Evolutionary conservation across 2,797 vertebrate species (phyloP), one percentile per base, ranked within the genome.

Genomic region (Gorsachius magnificus): DNA sequence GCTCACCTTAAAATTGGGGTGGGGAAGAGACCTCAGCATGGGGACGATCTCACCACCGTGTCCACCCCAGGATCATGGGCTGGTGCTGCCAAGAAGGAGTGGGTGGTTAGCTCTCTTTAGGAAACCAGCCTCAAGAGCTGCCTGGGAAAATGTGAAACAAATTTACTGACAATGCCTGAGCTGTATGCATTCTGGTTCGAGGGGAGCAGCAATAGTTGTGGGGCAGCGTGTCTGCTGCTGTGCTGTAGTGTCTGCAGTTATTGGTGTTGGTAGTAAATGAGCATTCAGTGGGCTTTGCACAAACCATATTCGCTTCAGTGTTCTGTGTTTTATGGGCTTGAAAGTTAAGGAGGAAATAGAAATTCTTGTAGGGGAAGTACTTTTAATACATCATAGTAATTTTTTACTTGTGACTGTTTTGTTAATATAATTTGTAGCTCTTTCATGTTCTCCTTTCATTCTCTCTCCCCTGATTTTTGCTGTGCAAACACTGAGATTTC

Each of bases 341-440:
- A 65, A 91, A 87, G 61, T 53, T 68, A 86, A 72, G 74, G 75
- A 93, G 78, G 68, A 96, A 96, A 82, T 83, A 90, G 75, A 95
- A 89, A 77, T 71, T 4, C 75, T 92, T 77, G 75, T 57, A 93
- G 70, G 64, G 60, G 76, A 96, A 95, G 77, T 50, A 50, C 16
- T 76, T 87, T 93, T 88, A 85, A 95, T 87, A 88, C 54, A 90
- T 75, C 75, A 81, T 63, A 68, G 66, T 41, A 78, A 68, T 89
- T 94, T 91, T 90, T 93, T 86, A 66, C 83, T 93, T 70, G 56
- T 75, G 89, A 93, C 92, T 91, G 90, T 64, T 68, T 31, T 54
- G 76, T 93, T 94, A 94, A 91, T 31, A 56, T 94, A 81, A 95
- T 94, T 95, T 95, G 82, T 94, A 86, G 60, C 33, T 66, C 82